phyloP scores from a whole-genome alignment of 1,140 invertebrate genomes.

The Aphaenogaster ashmeadi region DNA sequence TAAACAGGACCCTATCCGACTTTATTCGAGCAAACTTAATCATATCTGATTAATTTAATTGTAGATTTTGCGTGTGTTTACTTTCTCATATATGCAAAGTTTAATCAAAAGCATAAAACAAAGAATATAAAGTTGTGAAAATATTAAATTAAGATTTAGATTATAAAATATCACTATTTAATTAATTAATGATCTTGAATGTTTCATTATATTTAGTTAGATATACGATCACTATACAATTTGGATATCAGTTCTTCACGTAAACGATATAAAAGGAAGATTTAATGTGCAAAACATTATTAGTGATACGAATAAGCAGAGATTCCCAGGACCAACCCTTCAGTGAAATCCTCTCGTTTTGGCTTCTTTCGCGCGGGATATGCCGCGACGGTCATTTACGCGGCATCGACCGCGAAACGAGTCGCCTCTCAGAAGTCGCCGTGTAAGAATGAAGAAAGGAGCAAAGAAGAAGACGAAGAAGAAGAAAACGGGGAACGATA shows the following conservation, averaged over 20 bases:
- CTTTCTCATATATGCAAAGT: background rate
- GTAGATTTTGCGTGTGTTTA: background rate
- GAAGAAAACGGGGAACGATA: conserved; percentile 73
- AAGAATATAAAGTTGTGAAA: background rate
- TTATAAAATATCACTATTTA: conserved; percentile 5
- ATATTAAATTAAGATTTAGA: background rate
- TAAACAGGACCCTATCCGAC: background rate
- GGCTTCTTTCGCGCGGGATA: conserved; percentile 66
- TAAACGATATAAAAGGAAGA: background rate
- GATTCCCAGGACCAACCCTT: conserved; percentile 3
- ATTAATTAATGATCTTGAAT: background rate
- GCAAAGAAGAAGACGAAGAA: conserved; percentile 63
- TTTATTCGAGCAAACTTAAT: background rate
- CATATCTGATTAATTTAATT: background rate
- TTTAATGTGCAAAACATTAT: conserved; percentile 23
- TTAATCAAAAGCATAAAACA: background rate
- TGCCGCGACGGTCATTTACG: conserved; percentile 65
- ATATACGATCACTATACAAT: background rate
- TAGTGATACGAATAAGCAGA: conserved; percentile 25
- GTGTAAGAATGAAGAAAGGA: conserved; percentile 65
- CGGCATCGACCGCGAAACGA: conserved; percentile 64
- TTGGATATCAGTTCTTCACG: background rate
- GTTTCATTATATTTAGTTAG: background rate
- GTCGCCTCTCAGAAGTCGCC: conserved; percentile 62
- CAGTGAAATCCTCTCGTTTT: conserved; percentile 23